Percentiles rank a stretch among this genome's conserved stretches.
Evolutionary conservation across 2,888 invertebrate species (phyloP).

Genomic region (Autographa gamma): DNA sequence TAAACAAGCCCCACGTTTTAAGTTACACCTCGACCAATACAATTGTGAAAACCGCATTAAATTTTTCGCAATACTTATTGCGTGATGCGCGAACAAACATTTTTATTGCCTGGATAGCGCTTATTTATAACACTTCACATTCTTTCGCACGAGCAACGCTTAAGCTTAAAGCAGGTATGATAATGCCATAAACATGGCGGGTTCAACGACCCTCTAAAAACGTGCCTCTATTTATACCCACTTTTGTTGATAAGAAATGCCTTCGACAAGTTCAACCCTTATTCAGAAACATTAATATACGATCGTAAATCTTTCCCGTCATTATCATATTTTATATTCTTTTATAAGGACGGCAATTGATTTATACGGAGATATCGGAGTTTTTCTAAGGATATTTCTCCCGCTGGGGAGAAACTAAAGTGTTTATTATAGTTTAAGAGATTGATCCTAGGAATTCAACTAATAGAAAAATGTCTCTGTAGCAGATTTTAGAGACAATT

Average conservation of each 20-base stretch:
- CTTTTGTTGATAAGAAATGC: slow-evolving; percentile 28
- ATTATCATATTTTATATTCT: slow-evolving; percentile 36
- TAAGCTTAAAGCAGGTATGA: background rate
- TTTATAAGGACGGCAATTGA: slow-evolving; percentile 15
- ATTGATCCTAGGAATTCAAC: too few relatives aligned
- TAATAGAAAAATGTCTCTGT: too few relatives aligned
- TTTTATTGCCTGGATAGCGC: too few relatives aligned
- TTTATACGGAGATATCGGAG: slow-evolving; percentile 12
- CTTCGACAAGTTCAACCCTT: slow-evolving; percentile 23
- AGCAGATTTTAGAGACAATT: too few relatives aligned
- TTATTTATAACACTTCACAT: background rate
- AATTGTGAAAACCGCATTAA: too few relatives aligned
- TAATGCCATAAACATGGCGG: background rate
- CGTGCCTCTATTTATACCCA: background rate
- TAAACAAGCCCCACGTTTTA: too few relatives aligned
- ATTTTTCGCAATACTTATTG: too few relatives aligned
- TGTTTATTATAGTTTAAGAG: too few relatives aligned
- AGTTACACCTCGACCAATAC: too few relatives aligned
- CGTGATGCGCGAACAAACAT: too few relatives aligned
- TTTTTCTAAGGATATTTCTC: too few relatives aligned
- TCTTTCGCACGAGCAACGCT: background rate
- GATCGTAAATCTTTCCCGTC: slow-evolving; percentile 45
- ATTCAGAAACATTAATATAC: slow-evolving; percentile 34
- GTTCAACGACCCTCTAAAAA: background rate
- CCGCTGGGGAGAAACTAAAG: too few relatives aligned